These are phyloP conservation scores for Fissipunctia ypsillon DNA, from an alignment of 2,888 invertebrate genomes.

Conservation along the genomic window DNA sequence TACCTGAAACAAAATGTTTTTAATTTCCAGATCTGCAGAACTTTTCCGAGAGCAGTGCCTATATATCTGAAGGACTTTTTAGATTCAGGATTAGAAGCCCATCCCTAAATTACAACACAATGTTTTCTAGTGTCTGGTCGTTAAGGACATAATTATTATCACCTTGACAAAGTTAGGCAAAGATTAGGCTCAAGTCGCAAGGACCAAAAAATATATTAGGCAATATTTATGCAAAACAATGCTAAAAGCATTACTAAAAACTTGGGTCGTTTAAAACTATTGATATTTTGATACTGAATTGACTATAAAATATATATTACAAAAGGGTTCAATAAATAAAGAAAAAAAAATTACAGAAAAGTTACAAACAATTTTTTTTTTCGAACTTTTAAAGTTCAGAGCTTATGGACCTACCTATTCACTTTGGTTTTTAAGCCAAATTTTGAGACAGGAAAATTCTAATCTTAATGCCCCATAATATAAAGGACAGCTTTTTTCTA, in stretches of 20 bases:
- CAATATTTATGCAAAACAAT: slow-evolving; percentile 14
- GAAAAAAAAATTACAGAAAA: neutral
- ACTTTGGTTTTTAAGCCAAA: neutral
- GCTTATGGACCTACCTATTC: neutral
- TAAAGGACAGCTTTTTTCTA: neutral
- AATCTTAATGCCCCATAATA: neutral
- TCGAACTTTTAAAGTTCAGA: neutral
- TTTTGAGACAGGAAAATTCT: neutral
- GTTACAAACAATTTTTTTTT: neutral
- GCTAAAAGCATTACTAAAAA: slow-evolving; percentile 14
- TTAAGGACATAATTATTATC: neutral
- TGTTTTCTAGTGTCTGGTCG: neutral
- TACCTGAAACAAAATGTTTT: neutral
- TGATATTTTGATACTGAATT: slow-evolving; percentile 8
- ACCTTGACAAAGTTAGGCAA: slow-evolving; percentile 22
- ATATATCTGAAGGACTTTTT: slow-evolving; percentile 91
- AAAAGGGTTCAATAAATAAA: neutral
- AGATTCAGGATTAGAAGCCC: slow-evolving; percentile 92
- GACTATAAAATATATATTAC: neutral
- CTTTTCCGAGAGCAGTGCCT: slow-evolving; percentile 89
- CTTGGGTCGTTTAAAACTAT: neutral
- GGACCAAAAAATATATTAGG: slow-evolving; percentile 51
- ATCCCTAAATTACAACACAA: slow-evolving; percentile 67
- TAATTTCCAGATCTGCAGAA: slow-evolving; percentile 87
- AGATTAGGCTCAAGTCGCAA: slow-evolving; percentile 34